Evolutionary conservation across 2,113 vertebrate species (phyloP), one percentile per base, ranked within the genome.

Genomic region (Carlito syrichta): DNA sequence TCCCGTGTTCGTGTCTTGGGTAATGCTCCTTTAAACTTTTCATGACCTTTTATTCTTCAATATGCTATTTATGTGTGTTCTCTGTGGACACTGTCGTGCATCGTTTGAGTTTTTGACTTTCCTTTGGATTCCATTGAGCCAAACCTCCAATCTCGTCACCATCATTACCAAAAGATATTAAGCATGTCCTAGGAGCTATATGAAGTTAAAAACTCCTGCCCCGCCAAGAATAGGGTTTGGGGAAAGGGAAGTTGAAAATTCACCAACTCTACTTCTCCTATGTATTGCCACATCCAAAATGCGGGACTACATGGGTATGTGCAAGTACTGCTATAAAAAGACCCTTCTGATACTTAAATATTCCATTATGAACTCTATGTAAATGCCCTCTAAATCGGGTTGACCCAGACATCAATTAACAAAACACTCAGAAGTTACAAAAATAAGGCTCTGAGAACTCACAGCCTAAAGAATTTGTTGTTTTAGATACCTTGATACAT

Each of bases 101-200:
- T 63, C 23, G 27, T 90, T 35, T 32, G 6, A 73, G 48, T 56
- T 48, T 74, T 11, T 35, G 22, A 58, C 9, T 35, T 25, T 83
- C 38, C 76, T 88, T 35, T 43, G 23, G 30, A 52, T 85, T 88
- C 48, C 66, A 78, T 52, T 81, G 81, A 81, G 19, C 23, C 63
- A 73, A 71, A 43, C 30, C 30, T 63, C 63, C 45, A 79, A 77
- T 58, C n/a, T n/a, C 60, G 50, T 62, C 43, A n/a, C 48, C 58
- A 89, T 35, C 20, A 54, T 68, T 56, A n/a, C 9, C 50, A 52
- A 68, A 54, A 83, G 25, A 56, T 6, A 60, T 19, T 27, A 23
- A 86, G 9, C 1, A 19, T 12, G 7, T 63, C 25, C 45, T 71
- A 30, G 9, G 40, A 94, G 60, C 25, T 50, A 82, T 27, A 66